A percentile compares a stretch with the other conserved stretches of the same genome.
phyloP scores from a whole-genome alignment of 2,888 invertebrate genomes.

The Zele albiditarsus region DNA sequence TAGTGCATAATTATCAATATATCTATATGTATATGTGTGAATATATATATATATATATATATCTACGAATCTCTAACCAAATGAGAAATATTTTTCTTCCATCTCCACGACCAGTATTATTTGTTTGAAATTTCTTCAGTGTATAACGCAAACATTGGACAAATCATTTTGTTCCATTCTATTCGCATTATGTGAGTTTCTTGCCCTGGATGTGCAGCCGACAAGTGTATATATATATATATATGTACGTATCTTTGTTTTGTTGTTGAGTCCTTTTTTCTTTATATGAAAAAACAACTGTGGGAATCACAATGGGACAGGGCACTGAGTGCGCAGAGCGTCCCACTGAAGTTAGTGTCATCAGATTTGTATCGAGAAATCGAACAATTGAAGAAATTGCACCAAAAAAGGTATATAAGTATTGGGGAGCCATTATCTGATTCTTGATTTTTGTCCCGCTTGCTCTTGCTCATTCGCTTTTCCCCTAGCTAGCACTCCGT shows the following conservation, averaged over 20 bases:
- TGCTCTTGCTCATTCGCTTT: conserved; percentile 11
- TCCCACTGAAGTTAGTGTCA: conserved; percentile 70
- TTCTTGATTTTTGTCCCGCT: not conserved
- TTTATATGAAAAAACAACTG: conserved; percentile 14
- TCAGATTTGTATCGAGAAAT: conserved; percentile 71
- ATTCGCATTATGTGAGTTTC: conserved; percentile 60
- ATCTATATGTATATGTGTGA: not conserved
- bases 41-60: too few relatives aligned
- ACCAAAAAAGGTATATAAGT: conserved; percentile 67
- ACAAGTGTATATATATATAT: not conserved
- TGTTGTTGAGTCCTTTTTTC: conserved; percentile 23
- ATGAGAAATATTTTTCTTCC: conserved; percentile 12
- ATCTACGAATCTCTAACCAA: not conserved
- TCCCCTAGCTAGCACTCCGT: conserved; percentile 5
- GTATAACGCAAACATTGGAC: not conserved
- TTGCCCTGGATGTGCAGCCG: conserved; percentile 13
- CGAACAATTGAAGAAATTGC: conserved; percentile 71
- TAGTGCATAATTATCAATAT: not conserved
- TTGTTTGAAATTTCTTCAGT: conserved; percentile 7
- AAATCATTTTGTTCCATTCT: not conserved
- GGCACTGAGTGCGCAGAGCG: conserved; percentile 70
- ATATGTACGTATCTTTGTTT: not conserved
- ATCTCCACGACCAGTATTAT: conserved; percentile 13
- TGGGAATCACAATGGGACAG: conserved; percentile 63
- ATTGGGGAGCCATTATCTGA: not conserved